phyloP scores from a whole-genome alignment of 2,797 vertebrate genomes.

The Tamandua tetradactyla region DNA sequence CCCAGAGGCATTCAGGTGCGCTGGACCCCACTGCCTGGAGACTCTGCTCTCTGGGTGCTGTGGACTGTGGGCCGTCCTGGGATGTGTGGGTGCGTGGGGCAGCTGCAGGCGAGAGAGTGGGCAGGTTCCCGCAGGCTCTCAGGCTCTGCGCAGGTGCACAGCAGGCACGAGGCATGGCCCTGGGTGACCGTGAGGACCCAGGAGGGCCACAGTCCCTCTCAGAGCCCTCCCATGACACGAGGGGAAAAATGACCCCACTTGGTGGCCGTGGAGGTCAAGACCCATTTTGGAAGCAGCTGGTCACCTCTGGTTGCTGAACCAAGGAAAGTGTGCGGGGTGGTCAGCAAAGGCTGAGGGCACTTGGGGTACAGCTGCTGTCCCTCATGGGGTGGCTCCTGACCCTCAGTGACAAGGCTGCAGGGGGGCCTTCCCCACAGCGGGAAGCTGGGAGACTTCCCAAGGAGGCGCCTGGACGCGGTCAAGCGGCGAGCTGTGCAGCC shows the following conservation, averaged over 20 bases:
- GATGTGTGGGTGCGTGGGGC: not conserved
- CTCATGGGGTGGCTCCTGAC: not conserved
- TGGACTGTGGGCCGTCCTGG: not conserved
- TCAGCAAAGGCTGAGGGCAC: not conserved
- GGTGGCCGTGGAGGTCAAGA: too few species aligned
- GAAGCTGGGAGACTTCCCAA: not conserved
- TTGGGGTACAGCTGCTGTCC: not conserved
- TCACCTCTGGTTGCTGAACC: not conserved
- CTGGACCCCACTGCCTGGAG: too few species aligned
- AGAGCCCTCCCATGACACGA: rapidly evolving
- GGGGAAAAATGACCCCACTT: not conserved
- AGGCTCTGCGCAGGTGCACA: rapidly evolving
- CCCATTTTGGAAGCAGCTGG: too few species aligned
- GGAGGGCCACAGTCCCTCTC: not conserved
- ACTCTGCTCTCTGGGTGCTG: not conserved
- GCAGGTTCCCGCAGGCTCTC: not conserved
- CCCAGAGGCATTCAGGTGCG: too few species aligned
- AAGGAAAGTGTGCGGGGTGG: not conserved
- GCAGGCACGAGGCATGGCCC: too few species aligned
- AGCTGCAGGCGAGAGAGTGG: not conserved
- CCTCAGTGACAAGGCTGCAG: not conserved
- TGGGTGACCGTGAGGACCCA: rapidly evolving
- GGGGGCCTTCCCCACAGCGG: not conserved
- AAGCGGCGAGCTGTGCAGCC: not conserved
- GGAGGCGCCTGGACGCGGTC: not conserved